A percentile compares a stretch with the other conserved stretches of the same genome.
Conservation (phyloP, 2,888 invertebrate species). For the Drosophila limbata region DNA sequence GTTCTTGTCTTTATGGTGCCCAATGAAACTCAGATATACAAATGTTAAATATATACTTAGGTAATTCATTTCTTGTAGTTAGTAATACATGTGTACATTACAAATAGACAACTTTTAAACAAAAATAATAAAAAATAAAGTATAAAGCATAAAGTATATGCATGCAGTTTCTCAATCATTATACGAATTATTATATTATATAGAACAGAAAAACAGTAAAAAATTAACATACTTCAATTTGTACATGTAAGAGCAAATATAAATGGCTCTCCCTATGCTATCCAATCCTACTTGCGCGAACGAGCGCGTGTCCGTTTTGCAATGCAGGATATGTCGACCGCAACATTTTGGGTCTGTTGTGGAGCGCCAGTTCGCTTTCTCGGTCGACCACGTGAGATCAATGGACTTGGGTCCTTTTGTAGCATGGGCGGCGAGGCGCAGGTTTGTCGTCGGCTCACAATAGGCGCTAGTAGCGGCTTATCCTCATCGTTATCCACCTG, state of each 20-base stretch:
- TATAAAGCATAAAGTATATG: neutral
- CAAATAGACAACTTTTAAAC: neutral
- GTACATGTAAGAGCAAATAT: neutral
- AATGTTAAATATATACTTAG: neutral
- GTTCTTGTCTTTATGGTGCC: constrained; percentile 11
- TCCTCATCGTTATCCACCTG: constrained; percentile 1
- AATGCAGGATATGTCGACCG: constrained; percentile 39
- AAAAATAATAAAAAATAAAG: neutral
- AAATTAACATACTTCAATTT: neutral
- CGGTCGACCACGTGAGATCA: neutral
- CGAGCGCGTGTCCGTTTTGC: constrained; percentile 47
- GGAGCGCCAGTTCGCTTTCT: neutral
- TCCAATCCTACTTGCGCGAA: neutral
- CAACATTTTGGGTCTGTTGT: neutral
- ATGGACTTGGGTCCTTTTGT: neutral
- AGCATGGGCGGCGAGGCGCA: neutral
- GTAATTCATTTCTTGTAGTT: neutral
- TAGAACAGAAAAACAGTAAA: neutral
- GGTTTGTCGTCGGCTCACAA: constrained; percentile 2
- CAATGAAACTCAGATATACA: neutral
- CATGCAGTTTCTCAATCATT: neutral
- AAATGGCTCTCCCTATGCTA: neutral
- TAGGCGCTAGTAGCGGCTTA: neutral
- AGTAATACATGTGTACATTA: neutral
- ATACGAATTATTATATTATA: neutral